phyloP scores from a whole-genome alignment of 2,888 invertebrate species.

The Rotaria macrura region DNA sequence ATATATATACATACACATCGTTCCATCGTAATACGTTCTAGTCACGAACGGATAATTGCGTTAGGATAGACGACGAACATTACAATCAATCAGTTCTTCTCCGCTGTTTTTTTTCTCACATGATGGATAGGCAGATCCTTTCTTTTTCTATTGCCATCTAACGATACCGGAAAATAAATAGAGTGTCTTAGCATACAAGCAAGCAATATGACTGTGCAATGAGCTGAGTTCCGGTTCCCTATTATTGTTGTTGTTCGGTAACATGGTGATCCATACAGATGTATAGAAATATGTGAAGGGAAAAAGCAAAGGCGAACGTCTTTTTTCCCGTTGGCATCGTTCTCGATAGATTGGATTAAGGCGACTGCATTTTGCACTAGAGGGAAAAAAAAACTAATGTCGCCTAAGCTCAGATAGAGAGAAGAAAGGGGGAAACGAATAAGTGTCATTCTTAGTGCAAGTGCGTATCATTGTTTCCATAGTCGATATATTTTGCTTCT shows the following conservation, averaged over 20 bases:
- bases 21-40: neutral
- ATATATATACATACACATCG: neutral
- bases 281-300: neutral
- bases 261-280: neutral
- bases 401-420: neutral
- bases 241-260: neutral
- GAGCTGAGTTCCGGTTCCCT: neutral
- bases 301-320: neutral
- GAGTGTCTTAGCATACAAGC: neutral
- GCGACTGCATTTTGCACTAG: neutral
- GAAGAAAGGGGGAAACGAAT: neutral
- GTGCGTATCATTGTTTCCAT: neutral
- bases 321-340: neutral
- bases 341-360: neutral
- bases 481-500: neutral
- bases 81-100: neutral
- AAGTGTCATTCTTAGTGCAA: neutral
- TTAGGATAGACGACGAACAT: neutral
- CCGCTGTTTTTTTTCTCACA: neutral
- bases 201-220: neutral
- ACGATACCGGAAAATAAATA: neutral
- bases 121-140: neutral
- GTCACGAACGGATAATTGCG: neutral
- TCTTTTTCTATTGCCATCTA: neutral
- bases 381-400: neutral